Evolutionary conservation across 2,797 vertebrate species (phyloP), one percentile per base, ranked within the genome.

Genomic region (Ispidina lecontei): DNA sequence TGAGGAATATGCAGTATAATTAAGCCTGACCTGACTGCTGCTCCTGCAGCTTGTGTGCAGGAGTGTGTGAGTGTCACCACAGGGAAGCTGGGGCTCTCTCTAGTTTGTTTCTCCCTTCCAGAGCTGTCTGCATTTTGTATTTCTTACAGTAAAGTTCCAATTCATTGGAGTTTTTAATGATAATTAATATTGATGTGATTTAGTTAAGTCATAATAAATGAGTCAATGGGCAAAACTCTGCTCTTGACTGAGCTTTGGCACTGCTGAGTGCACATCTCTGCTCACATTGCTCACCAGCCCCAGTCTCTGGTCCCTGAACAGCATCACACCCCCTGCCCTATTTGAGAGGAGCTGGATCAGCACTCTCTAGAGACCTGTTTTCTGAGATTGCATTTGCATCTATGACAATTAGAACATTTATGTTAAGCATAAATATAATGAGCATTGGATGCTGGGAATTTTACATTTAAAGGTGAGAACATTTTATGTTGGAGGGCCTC

Each of bases 251-350:
- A 67, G 65, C 58, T 85, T 60, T 68, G 64, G 67, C 4, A 8
- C 43, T 49, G 64, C 63, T 54, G 0, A 0, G 44, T 37, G 28
- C 1, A 0, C 7, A 2, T 76, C 25, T 77, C 31, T 44, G 67
- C 81, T 74, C 25, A 11, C 1, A 2, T 67, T 75, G 63, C 75
- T 84, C 41, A 35, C 39, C 58, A 60, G 35, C 22, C 22, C 8
- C 44, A 29, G 62, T 4, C 65, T 56, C 9, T 7, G n/a, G 25
- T 12, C 56, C 10, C 1, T 9, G 28, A 4, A 14, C 4, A 72
- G 39, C 47, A 31, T 31, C 69, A 47, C 1, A 4, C 23, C 73
- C 14, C n/a, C 58, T 9, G 10, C 28, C 39, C 31, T 1, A 0
- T 54, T 26, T 23, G 28, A n/a, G 33, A 63, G 46, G 49, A 2